Evolutionary conservation across 1,140 invertebrate species (phyloP), one percentile per base, ranked within the genome.

Genomic region (Laodelphax striatellus): DNA sequence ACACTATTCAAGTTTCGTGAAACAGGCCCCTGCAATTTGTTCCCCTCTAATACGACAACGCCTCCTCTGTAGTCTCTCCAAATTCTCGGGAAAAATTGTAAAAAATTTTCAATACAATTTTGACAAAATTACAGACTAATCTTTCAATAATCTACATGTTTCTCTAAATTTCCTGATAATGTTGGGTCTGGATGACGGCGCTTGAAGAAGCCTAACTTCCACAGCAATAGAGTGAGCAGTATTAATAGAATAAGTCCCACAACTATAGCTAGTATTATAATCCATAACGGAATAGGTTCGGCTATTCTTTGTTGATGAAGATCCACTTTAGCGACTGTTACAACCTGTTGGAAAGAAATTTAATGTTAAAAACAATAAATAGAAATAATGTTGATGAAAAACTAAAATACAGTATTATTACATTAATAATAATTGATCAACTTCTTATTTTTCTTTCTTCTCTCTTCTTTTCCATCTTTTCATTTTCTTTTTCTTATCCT

Each of bases 131-230:
- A 4, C 14, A 52, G 1, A 14, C 2, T 5, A 10, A n/a, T 53
- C 5, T 53, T 61, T 44, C 87, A 85, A 38, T 88, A 85, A 28
- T 83, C 84, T 62, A 81, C 80, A 60, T 86, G 84, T 68, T 89
- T 90, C 70, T 87, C 83, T 22, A 91, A 72, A 72, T 90, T 92
- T 6, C 88, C 89, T 5, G 86, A 88, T 0, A 92, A 68, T 16
- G 88, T 92, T 0, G 84, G 85, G 72, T 92, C 88, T 9, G 86
- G 85, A 24, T 80, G 75, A 62, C 87, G 79, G 57, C 87, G 70
- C 70, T 92, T 92, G 75, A 95, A 95, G 79, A 95, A 95, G 46
- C 92, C 92, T 28, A 87, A 77, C 74, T 88, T 92, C 83, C 88
- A 91, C 21, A 94, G 70, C 4, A 85, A 72, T 19, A 89, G 75